A percentile compares a stretch with the other conserved stretches of the same genome.
These are phyloP conservation scores for Drosophila villosipedis DNA, from an alignment of 2,888 invertebrate species.

Conservation along the genomic window DNA sequence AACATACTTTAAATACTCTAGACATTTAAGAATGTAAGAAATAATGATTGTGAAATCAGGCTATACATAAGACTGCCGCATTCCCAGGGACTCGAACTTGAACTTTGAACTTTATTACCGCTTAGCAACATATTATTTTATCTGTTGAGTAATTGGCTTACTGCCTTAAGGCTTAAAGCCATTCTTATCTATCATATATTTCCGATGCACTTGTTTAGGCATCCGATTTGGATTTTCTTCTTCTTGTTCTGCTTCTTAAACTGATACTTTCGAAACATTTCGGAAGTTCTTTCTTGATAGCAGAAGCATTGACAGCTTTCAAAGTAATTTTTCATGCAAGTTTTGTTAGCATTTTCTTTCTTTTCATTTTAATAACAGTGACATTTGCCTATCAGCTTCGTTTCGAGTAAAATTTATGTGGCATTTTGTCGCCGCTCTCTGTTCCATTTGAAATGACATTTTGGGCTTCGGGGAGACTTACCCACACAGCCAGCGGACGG, in stretches of 20 bases:
- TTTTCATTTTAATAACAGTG: constrained; percentile 67
- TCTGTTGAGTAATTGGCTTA: neutral
- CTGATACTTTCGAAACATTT: constrained; percentile 24
- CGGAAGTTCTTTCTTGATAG: constrained; percentile 60
- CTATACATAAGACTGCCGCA: neutral
- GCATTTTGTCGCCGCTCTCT: constrained; percentile 67
- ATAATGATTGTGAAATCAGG: neutral
- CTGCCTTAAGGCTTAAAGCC: neutral
- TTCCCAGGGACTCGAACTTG: neutral
- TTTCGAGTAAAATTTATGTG: constrained; percentile 73
- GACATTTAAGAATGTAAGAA: neutral
- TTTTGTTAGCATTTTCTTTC: constrained; percentile 39
- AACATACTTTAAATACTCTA: no score
- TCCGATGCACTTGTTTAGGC: neutral
- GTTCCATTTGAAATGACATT: constrained; percentile 63
- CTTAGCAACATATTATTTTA: neutral
- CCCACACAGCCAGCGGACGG: constrained; percentile 22
- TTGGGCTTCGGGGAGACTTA: constrained; percentile 34
- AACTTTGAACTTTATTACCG: neutral
- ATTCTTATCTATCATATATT: neutral
- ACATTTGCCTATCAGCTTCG: constrained; percentile 72
- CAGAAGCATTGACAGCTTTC: neutral
- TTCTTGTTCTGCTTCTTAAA: neutral
- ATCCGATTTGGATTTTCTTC: neutral
- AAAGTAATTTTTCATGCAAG: constrained; percentile 33